phyloP scores from a whole-genome alignment of 64 coral and sea anemone genomes.

The Exaiptasia diaphana region DNA sequence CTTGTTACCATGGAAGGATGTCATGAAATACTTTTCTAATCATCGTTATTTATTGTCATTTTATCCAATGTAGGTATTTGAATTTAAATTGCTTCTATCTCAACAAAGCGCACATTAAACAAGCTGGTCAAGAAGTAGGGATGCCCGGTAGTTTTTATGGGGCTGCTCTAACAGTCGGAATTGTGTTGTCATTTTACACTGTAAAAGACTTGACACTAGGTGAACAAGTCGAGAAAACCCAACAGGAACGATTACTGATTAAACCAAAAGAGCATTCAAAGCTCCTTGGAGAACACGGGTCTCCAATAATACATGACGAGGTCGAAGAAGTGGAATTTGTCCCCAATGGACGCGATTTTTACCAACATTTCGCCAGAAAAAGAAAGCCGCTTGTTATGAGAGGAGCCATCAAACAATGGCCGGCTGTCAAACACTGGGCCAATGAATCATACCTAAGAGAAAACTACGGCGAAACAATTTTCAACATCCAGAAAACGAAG shows the following conservation, averaged over 20 bases:
- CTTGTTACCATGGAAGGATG: too few species aligned
- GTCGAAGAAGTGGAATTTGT: slow-evolving; percentile 29
- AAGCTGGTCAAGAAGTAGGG: too few species aligned
- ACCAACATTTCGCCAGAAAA: slow-evolving; percentile 9
- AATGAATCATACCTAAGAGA: slow-evolving; percentile 39
- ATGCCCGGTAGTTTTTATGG: too few species aligned
- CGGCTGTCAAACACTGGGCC: slow-evolving; percentile 36
- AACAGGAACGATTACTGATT: too few species aligned
- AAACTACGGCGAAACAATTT: slow-evolving; percentile 19
- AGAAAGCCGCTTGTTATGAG: slow-evolving; percentile 24
- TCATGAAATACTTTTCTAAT: too few species aligned
- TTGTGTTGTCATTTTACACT: too few species aligned
- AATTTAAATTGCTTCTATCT: too few species aligned
- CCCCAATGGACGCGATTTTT: slow-evolving; percentile 40
- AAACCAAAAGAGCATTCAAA: slow-evolving; percentile 42
- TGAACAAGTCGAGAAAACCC: too few species aligned
- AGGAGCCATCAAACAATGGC: slow-evolving; percentile 9
- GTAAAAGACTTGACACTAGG: not conserved
- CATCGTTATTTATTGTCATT: too few species aligned
- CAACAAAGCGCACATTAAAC: too few species aligned
- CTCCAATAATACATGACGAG: not conserved
- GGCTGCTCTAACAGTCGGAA: too few species aligned
- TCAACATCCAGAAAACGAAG: slow-evolving; percentile 34
- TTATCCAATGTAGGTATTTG: too few species aligned
- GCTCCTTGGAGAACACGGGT: slow-evolving; percentile 25